phyloP scores from a whole-genome alignment of 1,140 invertebrate species.

The Paracyclopina nana region DNA sequence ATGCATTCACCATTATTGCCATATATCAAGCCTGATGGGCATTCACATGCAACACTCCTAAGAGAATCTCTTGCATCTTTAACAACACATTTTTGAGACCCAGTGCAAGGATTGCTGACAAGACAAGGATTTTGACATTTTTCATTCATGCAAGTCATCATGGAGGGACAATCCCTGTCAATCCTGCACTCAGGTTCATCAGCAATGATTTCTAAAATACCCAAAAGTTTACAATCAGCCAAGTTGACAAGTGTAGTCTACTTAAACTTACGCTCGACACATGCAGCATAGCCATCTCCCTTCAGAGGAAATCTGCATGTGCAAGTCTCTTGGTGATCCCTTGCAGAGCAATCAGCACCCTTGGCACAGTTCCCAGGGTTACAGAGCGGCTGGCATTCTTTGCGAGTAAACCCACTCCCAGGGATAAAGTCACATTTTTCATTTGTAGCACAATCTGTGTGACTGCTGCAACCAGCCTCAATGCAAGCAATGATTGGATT shows the following conservation, averaged over 20 bases:
- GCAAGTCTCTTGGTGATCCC: not conserved
- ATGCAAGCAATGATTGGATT: conserved; percentile 41
- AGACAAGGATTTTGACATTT: conserved; percentile 48
- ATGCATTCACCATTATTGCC: not conserved
- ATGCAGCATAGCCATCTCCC: conserved; percentile 22
- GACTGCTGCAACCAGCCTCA: conserved; percentile 19
- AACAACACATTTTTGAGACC: not conserved
- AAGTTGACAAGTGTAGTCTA: not conserved
- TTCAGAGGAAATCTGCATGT: conserved; percentile 28
- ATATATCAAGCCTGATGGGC: not conserved
- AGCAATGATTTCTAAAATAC: not conserved
- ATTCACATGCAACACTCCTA: not conserved
- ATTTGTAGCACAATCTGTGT: conserved; percentile 7
- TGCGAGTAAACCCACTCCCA: conserved; percentile 16
- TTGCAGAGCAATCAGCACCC: not conserved
- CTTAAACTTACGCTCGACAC: not conserved
- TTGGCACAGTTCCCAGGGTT: not conserved
- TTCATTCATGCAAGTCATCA: conserved; percentile 29
- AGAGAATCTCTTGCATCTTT: not conserved
- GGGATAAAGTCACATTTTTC: conserved; percentile 14
- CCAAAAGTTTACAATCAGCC: not conserved
- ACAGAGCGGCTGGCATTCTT: not conserved
- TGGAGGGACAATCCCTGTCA: conserved; percentile 45
- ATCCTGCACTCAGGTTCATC: conserved; percentile 36
- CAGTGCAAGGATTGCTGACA: conserved; percentile 15